Conservation (phyloP, 1,140 invertebrate genomes). For the Drosophila pectinifera region DNA sequence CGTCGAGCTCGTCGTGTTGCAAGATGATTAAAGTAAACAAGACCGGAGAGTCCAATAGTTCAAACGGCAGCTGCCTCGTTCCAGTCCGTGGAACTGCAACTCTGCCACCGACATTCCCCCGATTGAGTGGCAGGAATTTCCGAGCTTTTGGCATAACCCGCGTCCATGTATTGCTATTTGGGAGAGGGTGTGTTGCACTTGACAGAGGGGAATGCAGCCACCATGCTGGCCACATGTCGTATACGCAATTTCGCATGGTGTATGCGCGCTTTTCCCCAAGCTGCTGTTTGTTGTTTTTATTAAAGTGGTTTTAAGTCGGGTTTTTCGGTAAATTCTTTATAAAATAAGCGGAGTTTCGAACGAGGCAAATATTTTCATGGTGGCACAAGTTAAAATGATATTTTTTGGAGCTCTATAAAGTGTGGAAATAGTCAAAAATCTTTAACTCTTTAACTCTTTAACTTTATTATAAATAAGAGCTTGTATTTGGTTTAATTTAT, state of each 20-base stretch:
- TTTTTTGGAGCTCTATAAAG: neutral
- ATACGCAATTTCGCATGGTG: conserved; percentile 21
- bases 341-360: neutral
- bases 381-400: neutral
- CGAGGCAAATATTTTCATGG: neutral
- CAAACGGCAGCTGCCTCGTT: conserved; percentile 10
- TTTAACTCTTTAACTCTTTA: no score
- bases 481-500: no score
- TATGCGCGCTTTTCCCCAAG: conserved; percentile 9
- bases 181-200: neutral
- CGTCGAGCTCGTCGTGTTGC: conserved; percentile 45
- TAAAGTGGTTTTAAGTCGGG: neutral
- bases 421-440: neutral
- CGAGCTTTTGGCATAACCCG: neutral
- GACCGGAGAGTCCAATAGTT: conserved; percentile 23
- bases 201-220: neutral
- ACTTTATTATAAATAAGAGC: no score
- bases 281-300: conserved; percentile 7
- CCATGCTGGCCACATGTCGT: conserved; percentile 13
- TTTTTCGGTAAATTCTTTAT: neutral
- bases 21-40: conserved; percentile 56
- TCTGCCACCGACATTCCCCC: conserved; percentile 23
- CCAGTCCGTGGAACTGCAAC: conserved; percentile 1
- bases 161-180: neutral
- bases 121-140: conserved; percentile 25